A percentile compares a stretch with the other conserved stretches of the same genome.
Conservation (phyloP, 2,888 invertebrate genomes). For the Amphiduros pacificus region DNA sequence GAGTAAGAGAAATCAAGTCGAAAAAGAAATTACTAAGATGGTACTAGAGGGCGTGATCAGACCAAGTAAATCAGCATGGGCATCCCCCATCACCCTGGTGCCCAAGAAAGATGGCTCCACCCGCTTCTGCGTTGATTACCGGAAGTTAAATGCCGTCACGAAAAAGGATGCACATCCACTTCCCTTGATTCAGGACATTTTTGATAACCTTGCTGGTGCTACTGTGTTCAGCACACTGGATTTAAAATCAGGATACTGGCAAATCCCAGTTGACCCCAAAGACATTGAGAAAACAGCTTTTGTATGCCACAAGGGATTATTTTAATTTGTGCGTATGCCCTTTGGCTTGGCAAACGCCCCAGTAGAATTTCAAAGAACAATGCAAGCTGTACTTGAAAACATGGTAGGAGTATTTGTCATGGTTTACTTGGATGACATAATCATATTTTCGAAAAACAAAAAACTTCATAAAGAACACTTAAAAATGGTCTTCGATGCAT, state of each 20-base stretch:
- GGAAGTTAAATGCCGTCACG: conserved; percentile 8
- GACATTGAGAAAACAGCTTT: conserved; percentile 22
- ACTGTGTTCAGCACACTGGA: conserved; percentile 29
- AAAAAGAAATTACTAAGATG: conserved; percentile 10
- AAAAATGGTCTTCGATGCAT: background rate
- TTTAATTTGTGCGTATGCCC: conserved; percentile 20
- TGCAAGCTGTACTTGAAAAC: conserved; percentile 11
- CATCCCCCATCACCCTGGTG: conserved; percentile 14
- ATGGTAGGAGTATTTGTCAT: conserved; percentile 1
- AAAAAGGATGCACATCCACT: conserved; percentile 12
- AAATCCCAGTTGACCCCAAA: conserved; percentile 23
- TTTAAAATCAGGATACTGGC: conserved; percentile 30
- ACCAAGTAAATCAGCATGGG: conserved; percentile 6
- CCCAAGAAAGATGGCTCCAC: conserved; percentile 14
- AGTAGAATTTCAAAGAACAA: conserved; percentile 18
- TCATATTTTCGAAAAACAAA: background rate
- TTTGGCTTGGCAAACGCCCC: conserved; percentile 22
- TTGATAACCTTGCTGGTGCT: conserved; percentile 22
- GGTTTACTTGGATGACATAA: conserved; percentile 20
- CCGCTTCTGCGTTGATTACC: conserved; percentile 14
- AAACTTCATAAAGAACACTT: conserved; percentile 10
- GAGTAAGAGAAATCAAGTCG: background rate
- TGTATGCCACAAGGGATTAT: conserved; percentile 26
- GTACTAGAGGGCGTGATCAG: conserved; percentile 9
- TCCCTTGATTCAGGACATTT: conserved; percentile 23